Percentiles rank a stretch among this genome's conserved stretches.
phyloP scores from a whole-genome alignment of 2,113 vertebrate genomes.

The Micronycteris hirsuta region DNA sequence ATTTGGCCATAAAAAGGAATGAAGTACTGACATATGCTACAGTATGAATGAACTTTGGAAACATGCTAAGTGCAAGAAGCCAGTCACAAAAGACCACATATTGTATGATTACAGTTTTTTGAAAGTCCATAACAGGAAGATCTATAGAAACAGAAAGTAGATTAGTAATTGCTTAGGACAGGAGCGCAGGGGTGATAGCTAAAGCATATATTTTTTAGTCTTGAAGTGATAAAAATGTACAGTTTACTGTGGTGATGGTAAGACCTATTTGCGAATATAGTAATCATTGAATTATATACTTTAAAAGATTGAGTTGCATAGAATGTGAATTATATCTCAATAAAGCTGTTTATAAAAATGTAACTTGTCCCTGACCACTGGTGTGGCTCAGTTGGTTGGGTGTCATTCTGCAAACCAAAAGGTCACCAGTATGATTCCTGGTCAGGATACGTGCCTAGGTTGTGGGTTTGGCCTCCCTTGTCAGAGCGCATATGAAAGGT shows the following conservation, averaged over 20 bases:
- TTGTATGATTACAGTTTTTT: background rate
- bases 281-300: background rate
- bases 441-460: too few relatives aligned
- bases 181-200: background rate
- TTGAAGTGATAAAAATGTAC: background rate
- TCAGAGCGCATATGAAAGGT: too few relatives aligned
- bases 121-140: background rate
- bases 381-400: too few relatives aligned
- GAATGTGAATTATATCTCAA: background rate
- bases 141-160: background rate
- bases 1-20: background rate
- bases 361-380: too few relatives aligned
- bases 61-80: background rate
- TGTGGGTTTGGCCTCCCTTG: too few relatives aligned
- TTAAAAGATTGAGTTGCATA: background rate
- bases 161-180: background rate
- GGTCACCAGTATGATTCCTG: too few relatives aligned
- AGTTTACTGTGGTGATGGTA: background rate
- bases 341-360: background rate
- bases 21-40: background rate
- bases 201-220: background rate
- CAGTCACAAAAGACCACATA: background rate
- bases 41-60: background rate
- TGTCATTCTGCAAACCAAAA: too few relatives aligned
- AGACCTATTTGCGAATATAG: background rate